Conservation (phyloP, 2,797 vertebrate species). For the Mionectes olivaceus region DNA sequence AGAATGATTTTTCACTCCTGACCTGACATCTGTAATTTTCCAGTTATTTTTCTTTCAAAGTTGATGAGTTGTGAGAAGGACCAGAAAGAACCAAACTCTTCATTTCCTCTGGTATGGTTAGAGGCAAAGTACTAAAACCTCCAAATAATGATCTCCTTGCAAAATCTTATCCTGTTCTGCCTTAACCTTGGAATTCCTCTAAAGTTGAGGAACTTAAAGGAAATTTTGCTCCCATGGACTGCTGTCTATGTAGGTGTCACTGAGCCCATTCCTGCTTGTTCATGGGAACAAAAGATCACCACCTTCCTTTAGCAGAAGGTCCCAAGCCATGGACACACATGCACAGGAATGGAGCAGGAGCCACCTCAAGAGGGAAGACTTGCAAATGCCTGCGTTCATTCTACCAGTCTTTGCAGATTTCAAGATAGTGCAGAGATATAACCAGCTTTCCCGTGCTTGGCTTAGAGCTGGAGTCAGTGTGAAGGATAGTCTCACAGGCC, state of each 20-base stretch:
- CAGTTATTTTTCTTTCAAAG: not conserved
- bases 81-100: not conserved
- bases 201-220: not conserved
- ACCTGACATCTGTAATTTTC: not conserved
- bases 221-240: not conserved
- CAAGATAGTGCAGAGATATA: not conserved
- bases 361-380: not conserved
- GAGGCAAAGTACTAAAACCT: not conserved
- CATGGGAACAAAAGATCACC: not conserved
- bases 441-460: not conserved
- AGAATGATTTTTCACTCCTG: not conserved
- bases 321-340: not conserved
- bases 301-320: not conserved
- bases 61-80: not conserved
- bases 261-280: not conserved
- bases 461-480: not conserved
- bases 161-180: not conserved
- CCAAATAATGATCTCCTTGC: not conserved
- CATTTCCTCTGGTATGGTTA: not conserved
- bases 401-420: not conserved
- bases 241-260: not conserved
- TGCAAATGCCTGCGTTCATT: accelerated
- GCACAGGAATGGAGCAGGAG: not conserved
- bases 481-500: not conserved
- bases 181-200: not conserved